Evolutionary conservation across 2,113 vertebrate genomes (phyloP), one percentile per base, ranked within the genome.

Genomic region (Tonatia bakeri): DNA sequence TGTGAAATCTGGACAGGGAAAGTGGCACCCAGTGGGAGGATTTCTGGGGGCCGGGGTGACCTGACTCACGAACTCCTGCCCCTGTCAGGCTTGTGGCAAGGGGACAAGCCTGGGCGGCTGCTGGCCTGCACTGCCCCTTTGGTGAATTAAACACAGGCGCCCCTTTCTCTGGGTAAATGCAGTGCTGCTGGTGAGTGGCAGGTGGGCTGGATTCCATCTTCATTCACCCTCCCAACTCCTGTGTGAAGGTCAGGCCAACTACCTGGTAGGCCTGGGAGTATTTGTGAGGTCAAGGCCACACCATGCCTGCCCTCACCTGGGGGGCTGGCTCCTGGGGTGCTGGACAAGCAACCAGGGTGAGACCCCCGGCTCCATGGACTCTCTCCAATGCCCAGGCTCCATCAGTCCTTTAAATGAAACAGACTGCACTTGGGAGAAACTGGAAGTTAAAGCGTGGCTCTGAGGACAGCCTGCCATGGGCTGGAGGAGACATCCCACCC

Each of bases 201-300:
- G 1, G 1, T 0, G 5, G 33, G 13, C 36, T 90, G 7, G 4
- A 28, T 36, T 84, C 43, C n/a, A 3, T 40, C 45, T 65, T 31
- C 28, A 8, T 43, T 89, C 22, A 26, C 33, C 6, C 38, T 14
- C 36, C 16, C 14, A 3, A 12, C 26, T 5, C 4, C 9, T 36
- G 14, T 36, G 17, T 6, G 40, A n/a, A 31, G 70, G 13, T 76
- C 26, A 8, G 56, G 40, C 11, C 28, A 84, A 20, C 11, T 4
- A 1, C 7, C 0, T 1, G 38, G 22, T 56, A 40, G 20, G 26
- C 84, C 96, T 96, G 96, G 90, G 92, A 70, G 90, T 86, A 90
- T 96, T 97, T 98, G 97, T 96, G 96, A 72, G 93, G 95, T 97
- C 97, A 97, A 97, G 93, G 96, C 97, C 94, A 97, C 77, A 95